Percentiles rank a stretch among this genome's conserved stretches.
These are phyloP conservation scores for Pelodytes ibericus DNA, from an alignment of 2,797 vertebrate genomes.

Conservation along the genomic window DNA sequence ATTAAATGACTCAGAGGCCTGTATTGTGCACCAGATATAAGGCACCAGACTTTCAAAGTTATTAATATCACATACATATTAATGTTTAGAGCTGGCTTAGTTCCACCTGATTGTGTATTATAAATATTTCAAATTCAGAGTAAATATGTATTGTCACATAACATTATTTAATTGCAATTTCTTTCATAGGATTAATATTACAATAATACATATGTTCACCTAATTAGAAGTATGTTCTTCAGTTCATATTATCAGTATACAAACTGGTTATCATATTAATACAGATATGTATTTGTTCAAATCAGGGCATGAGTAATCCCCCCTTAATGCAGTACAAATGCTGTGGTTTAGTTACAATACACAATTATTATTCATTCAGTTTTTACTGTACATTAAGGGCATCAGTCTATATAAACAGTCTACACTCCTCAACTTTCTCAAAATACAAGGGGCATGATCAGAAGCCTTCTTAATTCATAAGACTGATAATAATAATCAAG, in stretches of 20 bases:
- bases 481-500: no score
- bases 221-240: not conserved
- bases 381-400: no score
- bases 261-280: no score
- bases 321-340: not conserved
- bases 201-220: slow-evolving; percentile 17
- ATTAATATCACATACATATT: not conserved
- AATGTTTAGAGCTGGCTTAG: no score
- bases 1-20: not conserved
- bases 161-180: not conserved
- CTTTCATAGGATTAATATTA: slow-evolving; percentile 3
- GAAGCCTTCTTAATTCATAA: no score
- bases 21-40: not conserved
- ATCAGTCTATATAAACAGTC: no score
- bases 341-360: not conserved
- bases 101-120: slow-evolving; percentile 30
- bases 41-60: not conserved
- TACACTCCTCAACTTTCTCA: no score
- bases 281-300: not conserved
- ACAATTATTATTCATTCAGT: not conserved
- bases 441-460: no score
- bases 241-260: not conserved
- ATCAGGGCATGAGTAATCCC: not conserved
- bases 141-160: slow-evolving; percentile 12
- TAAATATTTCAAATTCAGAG: slow-evolving; percentile 39